A percentile compares a stretch with the other conserved stretches of the same genome.
Evolutionary conservation across 2,113 vertebrate species (phyloP).

Genomic region (Mesoclemmys tuberculata): DNA sequence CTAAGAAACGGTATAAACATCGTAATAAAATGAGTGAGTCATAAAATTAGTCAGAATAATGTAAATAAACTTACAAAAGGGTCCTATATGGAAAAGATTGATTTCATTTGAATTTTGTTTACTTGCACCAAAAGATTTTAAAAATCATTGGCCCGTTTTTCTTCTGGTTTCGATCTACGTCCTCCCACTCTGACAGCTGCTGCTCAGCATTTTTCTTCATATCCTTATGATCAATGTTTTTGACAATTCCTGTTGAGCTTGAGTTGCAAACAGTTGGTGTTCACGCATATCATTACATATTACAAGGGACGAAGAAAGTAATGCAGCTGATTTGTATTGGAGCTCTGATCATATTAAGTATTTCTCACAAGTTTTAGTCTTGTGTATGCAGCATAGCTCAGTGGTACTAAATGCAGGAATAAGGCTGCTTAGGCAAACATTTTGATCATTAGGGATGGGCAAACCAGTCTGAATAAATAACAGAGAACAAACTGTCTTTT

Average conservation of each 20-base stretch:
- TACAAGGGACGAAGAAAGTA: not conserved
- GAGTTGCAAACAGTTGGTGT: not conserved
- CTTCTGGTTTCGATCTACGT: not conserved
- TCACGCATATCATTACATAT: rapidly evolving
- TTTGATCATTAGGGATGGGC: not conserved
- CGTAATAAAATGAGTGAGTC: not conserved
- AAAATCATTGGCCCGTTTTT: not conserved
- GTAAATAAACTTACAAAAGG: not conserved
- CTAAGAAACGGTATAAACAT: not conserved
- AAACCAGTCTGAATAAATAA: not conserved
- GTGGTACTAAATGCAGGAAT: not conserved
- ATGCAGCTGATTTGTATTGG: not conserved
- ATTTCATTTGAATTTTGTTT: not conserved
- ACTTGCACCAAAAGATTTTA: not conserved
- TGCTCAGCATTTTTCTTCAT: conserved; percentile 30
- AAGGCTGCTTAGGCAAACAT: not conserved
- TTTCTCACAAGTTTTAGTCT: not conserved
- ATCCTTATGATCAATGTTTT: not conserved
- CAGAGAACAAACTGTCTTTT: not conserved
- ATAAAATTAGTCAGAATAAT: not conserved
- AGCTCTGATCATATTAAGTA: not conserved
- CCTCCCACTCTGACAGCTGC: conserved; percentile 21
- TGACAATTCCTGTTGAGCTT: not conserved
- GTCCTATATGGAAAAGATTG: not conserved
- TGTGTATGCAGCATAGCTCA: not conserved